These are phyloP conservation scores for Monochamus saltuarius DNA, from an alignment of 1,140 invertebrate species.

Conservation along the genomic window DNA sequence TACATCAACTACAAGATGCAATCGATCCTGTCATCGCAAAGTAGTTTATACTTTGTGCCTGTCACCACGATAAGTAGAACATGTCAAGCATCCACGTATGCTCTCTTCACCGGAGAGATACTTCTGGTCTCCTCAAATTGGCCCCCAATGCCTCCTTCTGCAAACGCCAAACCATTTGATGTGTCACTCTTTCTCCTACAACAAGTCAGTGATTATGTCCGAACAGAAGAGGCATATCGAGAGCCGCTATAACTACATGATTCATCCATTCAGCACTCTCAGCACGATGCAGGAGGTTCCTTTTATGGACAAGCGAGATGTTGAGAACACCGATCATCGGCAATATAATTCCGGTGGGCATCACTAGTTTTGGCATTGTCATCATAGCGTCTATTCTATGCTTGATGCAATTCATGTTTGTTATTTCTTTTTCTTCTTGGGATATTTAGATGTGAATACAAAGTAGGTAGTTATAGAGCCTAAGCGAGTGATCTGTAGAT, in stretches of 20 bases:
- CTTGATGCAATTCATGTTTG: background rate
- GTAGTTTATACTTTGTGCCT: too few species aligned
- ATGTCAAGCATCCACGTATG: background rate
- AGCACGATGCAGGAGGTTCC: slow-evolving; percentile 14
- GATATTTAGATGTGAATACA: slow-evolving; percentile 22
- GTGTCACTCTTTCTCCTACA: slow-evolving; percentile 16
- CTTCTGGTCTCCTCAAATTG: slow-evolving; percentile 18
- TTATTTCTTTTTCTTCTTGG: slow-evolving; percentile 17
- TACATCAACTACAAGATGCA: too few species aligned
- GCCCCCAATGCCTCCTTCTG: slow-evolving; percentile 24
- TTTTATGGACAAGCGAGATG: slow-evolving; percentile 18
- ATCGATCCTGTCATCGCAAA: too few species aligned
- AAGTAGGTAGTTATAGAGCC: slow-evolving; percentile 24
- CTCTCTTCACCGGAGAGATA: background rate
- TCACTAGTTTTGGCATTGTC: background rate
- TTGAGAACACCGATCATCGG: background rate
- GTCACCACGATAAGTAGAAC: too few species aligned
- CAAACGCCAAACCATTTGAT: slow-evolving; percentile 15
- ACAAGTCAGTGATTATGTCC: slow-evolving; percentile 19
- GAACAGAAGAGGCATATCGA: slow-evolving; percentile 26
- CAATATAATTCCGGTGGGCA: background rate
- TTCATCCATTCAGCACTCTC: slow-evolving; percentile 28
- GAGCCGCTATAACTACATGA: slow-evolving; percentile 14
- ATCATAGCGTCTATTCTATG: background rate
- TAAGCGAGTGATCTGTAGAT: slow-evolving; percentile 14